Percentiles rank a stretch among this genome's conserved stretches.
Evolutionary conservation across 1,140 invertebrate genomes (phyloP).

Genomic region (Ditylenchus dipsaci): DNA sequence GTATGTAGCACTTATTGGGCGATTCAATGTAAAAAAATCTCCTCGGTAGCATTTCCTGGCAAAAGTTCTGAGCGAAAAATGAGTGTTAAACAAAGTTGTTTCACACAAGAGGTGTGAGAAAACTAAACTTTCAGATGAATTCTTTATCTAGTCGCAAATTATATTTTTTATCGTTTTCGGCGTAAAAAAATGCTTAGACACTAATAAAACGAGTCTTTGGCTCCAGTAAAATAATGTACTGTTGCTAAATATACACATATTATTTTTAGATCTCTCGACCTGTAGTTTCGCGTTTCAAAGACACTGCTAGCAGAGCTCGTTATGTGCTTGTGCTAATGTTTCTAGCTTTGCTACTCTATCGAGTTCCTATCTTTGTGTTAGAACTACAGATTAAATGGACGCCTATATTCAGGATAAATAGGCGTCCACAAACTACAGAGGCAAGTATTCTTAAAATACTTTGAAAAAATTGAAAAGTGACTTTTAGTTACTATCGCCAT

Average conservation of each 20-base stretch:
- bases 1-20: too few species aligned
- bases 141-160: too few species aligned
- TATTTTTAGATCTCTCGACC: constrained; percentile 54
- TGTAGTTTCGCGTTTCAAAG: constrained; percentile 54
- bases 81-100: too few species aligned
- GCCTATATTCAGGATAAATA: constrained; percentile 42
- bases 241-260: constrained; percentile 2
- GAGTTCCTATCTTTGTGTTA: constrained; percentile 50
- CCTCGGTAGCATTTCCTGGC: too few species aligned
- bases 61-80: too few species aligned
- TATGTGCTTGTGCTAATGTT: constrained; percentile 48
- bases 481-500: constrained; percentile 50
- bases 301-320: constrained; percentile 45
- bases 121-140: too few species aligned
- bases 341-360: constrained; percentile 43
- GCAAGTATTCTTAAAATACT: constrained; percentile 24
- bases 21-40: too few species aligned
- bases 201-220: too few species aligned
- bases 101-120: too few species aligned
- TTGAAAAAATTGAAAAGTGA: background rate
- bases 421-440: constrained; percentile 49
- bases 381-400: constrained; percentile 48
- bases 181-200: too few species aligned
- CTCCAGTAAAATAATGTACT: too few species aligned
- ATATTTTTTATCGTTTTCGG: too few species aligned